Evolutionary conservation across 2,797 vertebrate species (phyloP).

Genomic region (Coccyzus lansbergi): DNA sequence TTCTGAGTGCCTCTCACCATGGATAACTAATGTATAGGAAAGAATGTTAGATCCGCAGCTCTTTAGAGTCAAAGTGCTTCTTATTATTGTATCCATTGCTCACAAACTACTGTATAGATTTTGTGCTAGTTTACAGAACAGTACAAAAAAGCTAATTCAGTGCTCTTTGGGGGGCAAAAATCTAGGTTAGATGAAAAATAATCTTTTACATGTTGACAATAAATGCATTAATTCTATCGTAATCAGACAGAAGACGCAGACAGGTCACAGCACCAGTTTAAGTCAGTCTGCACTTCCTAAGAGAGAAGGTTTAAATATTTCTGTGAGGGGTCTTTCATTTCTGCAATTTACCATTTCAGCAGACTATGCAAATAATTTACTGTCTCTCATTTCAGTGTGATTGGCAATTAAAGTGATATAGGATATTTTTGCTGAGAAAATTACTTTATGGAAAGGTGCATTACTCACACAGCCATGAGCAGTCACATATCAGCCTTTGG

Average conservation of each 20-base stretch:
- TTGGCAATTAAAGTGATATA: constrained; percentile 61
- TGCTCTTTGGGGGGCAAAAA: constrained; percentile 40
- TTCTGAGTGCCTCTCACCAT: constrained; percentile 32
- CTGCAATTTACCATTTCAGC: constrained; percentile 43
- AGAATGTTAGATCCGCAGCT: constrained; percentile 50
- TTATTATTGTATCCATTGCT: constrained; percentile 62
- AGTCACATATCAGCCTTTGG: constrained; percentile 31
- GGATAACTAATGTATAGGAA: constrained; percentile 18
- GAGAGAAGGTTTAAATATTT: constrained; percentile 21
- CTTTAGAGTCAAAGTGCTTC: constrained; percentile 47
- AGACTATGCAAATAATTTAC: constrained; percentile 53
- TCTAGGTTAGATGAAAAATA: constrained; percentile 27
- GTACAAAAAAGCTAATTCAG: constrained; percentile 50
- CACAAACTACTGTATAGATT: constrained; percentile 68
- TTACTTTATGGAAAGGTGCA: constrained; percentile 12
- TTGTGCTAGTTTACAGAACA: constrained; percentile 40
- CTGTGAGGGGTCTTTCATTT: background rate
- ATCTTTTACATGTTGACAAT: constrained; percentile 18
- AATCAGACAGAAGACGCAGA: constrained; percentile 27
- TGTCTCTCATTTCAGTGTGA: constrained; percentile 33
- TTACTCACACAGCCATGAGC: constrained; percentile 4
- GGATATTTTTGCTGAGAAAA: constrained; percentile 29
- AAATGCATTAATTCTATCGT: constrained; percentile 31
- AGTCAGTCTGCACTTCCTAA: background rate
- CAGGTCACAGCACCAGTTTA: background rate